These are phyloP conservation scores for Pseudococcus viburni DNA, from an alignment of 2,888 invertebrate genomes.

Conservation along the genomic window DNA sequence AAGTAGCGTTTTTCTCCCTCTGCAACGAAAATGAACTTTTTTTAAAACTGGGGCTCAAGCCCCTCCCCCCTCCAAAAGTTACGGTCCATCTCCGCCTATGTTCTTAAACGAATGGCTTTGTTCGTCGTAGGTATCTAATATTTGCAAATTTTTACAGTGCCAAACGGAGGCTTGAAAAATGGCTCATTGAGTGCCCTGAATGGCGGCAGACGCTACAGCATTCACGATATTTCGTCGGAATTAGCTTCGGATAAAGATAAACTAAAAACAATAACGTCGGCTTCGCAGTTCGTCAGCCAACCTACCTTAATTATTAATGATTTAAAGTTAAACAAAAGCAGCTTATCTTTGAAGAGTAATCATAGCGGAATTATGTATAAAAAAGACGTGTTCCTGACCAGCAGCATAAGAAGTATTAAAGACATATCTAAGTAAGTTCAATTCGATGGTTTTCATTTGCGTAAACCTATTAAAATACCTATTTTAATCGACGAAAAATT, in stretches of 20 bases:
- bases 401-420: slow-evolving; percentile 75
- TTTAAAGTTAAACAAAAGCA: slow-evolving; percentile 56
- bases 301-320: slow-evolving; percentile 48
- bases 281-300: slow-evolving; percentile 62
- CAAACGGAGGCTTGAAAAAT: not conserved
- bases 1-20: no score
- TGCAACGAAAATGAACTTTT: no score
- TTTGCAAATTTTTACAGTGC: slow-evolving; percentile 9
- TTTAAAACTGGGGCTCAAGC: no score
- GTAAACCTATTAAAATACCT: slow-evolving; percentile 33
- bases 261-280: slow-evolving; percentile 58
- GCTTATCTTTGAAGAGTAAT: slow-evolving; percentile 67
- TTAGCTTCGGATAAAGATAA: slow-evolving; percentile 40
- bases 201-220: slow-evolving; percentile 42
- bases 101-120: no score
- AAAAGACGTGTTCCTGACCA: slow-evolving; percentile 91
- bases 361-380: slow-evolving; percentile 82
- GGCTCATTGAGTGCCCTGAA: not conserved
- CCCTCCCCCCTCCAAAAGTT: no score
- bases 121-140: not conserved
- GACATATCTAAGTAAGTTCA: slow-evolving; percentile 62
- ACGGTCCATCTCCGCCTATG: no score
- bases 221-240: slow-evolving; percentile 52
- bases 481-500: slow-evolving; percentile 13
- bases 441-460: not conserved